Conservation (phyloP, 2,888 invertebrate species). For the Dexiosoma caninum region DNA sequence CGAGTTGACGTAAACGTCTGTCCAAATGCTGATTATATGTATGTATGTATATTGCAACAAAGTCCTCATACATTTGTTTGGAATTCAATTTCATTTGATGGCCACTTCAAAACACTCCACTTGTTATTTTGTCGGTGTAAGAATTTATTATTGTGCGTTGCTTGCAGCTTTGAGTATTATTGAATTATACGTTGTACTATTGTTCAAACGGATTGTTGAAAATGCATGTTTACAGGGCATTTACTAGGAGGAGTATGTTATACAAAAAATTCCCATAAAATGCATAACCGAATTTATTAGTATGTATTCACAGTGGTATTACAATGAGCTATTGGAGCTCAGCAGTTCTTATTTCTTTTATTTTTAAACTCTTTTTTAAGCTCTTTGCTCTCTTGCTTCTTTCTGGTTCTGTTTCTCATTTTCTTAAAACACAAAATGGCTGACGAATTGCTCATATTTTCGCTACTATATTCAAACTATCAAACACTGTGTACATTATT, state of each 20-base stretch:
- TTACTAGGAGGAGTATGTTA: conserved; percentile 2
- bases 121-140: conserved; percentile 27
- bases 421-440: too few species aligned
- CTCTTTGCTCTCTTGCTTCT: too few species aligned
- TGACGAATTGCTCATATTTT: too few species aligned
- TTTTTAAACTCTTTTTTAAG: too few species aligned
- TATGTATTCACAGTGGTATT: conserved; percentile 31
- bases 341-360: too few species aligned
- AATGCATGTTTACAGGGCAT: conserved; percentile 49
- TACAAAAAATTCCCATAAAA: conserved; percentile 15
- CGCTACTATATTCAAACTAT: too few species aligned
- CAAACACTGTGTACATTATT: too few species aligned
- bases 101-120: conserved; percentile 41
- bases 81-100: conserved; percentile 52
- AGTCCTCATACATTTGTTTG: conserved; percentile 19
- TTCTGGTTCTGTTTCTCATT: too few species aligned
- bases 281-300: conserved; percentile 9
- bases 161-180: conserved; percentile 31
- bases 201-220: conserved; percentile 48
- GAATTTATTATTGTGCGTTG: neutral
- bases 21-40: conserved; percentile 2
- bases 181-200: conserved; percentile 51
- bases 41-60: too few species aligned
- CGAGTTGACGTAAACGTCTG: neutral
- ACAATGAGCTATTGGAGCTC: too few species aligned